phyloP scores from a whole-genome alignment of 2,888 invertebrate genomes.

The Drosophila anomelani region DNA sequence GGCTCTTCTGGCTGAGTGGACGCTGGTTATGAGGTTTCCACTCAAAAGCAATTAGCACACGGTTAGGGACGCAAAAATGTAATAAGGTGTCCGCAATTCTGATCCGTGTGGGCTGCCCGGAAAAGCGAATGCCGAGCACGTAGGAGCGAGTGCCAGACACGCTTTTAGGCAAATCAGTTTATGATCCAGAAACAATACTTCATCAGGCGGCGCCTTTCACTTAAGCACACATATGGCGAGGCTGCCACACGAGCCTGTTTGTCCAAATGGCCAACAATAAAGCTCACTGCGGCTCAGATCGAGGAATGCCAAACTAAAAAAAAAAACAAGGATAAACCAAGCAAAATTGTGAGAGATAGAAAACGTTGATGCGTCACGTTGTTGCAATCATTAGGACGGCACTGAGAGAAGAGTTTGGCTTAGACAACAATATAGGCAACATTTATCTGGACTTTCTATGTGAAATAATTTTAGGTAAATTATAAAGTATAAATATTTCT shows the following conservation, averaged over 20 bases:
- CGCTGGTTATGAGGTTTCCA: conserved; percentile 32
- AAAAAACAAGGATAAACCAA: background rate
- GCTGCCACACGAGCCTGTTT: conserved; percentile 31
- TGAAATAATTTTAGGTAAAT: no score
- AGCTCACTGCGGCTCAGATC: conserved; percentile 27
- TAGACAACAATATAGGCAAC: no score
- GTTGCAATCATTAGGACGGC: conserved; percentile 70
- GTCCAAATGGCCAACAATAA: conserved; percentile 65
- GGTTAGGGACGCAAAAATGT: conserved; percentile 53
- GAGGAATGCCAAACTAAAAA: conserved; percentile 4
- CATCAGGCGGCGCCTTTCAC: conserved; percentile 61
- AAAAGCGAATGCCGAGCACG: conserved; percentile 65
- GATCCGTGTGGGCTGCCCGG: conserved; percentile 11
- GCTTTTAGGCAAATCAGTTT: conserved; percentile 74
- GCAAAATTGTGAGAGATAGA: conserved; percentile 43
- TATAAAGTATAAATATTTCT: background rate
- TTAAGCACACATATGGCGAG: conserved; percentile 36
- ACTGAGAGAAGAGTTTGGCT: background rate
- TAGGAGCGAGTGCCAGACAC: conserved; percentile 56
- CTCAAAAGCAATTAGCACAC: conserved; percentile 68
- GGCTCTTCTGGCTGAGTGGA: conserved; percentile 39
- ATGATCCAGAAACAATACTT: conserved; percentile 78
- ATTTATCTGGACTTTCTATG: no score
- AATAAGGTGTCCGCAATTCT: conserved; percentile 47
- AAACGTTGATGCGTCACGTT: conserved; percentile 66